phyloP scores from a whole-genome alignment of 2,888 invertebrate genomes.

The Hedychridium roseum region DNA sequence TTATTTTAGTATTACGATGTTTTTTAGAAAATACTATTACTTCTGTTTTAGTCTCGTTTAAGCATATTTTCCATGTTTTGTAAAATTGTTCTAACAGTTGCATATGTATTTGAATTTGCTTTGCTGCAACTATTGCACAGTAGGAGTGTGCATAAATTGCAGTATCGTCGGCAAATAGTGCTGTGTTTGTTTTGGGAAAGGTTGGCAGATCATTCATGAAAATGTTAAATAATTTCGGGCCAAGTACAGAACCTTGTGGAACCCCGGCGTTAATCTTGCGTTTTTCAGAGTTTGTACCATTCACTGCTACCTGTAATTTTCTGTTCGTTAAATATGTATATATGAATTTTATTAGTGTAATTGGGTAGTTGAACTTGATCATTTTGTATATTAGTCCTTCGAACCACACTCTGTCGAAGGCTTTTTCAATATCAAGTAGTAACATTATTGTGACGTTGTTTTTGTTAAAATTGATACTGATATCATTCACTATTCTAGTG shows the following conservation, averaged over 20 bases:
- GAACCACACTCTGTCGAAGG: slow-evolving; percentile 52
- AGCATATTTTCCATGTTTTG: too few relatives aligned
- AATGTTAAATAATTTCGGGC: slow-evolving; percentile 30
- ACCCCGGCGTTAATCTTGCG: slow-evolving; percentile 25
- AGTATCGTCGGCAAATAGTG: slow-evolving; percentile 28
- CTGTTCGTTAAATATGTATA: slow-evolving; percentile 33
- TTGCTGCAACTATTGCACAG: slow-evolving; percentile 22
- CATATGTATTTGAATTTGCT: too few relatives aligned
- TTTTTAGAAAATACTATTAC: too few relatives aligned
- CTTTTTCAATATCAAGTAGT: slow-evolving; percentile 49
- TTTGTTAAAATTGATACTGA: slow-evolving; percentile 38
- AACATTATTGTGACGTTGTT: slow-evolving; percentile 37
- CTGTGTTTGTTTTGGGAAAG: slow-evolving; percentile 17
- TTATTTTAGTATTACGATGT: too few relatives aligned
- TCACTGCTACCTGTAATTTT: slow-evolving; percentile 30
- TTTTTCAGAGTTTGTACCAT: slow-evolving; percentile 15
- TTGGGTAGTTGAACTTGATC: slow-evolving; percentile 28
- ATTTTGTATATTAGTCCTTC: slow-evolving; percentile 47
- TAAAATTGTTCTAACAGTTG: too few relatives aligned
- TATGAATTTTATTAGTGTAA: slow-evolving; percentile 32
- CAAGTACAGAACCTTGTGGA: slow-evolving; percentile 28
- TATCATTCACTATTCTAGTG: slow-evolving; percentile 38
- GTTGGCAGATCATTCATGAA: slow-evolving; percentile 28
- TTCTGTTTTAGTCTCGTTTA: too few relatives aligned
- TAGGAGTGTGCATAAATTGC: slow-evolving; percentile 31